Base-by-base conservation (phyloP, 1,140 invertebrate species). In the Euura saliciscinereae region DNA sequence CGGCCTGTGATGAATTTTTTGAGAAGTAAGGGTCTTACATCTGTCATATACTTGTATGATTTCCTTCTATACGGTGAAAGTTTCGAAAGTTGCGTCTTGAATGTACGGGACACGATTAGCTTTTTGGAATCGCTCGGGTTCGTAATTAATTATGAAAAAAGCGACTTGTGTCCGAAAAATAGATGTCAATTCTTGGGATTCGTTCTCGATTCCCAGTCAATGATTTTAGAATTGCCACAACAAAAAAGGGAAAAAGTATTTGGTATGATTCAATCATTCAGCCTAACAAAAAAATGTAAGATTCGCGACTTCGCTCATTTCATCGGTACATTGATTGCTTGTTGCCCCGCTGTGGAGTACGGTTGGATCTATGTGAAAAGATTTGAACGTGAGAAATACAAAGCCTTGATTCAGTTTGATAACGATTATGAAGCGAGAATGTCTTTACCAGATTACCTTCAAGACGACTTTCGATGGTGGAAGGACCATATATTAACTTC, bases 121-220 rank as follows among this genome's bases (percentile, higher is more conserved):
- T 10, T 77, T 4, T 46, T 79, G 44, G 45, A 74, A 66, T 74
- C 28, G 10, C 70, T 79, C 44, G 77, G 78, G 13, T 78, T 78
- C 66, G 70, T 73, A 66, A 66, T 79, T 44, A 79, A 78, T 72
- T 44, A 43, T 1, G n/a, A 73, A 44, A 77, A 76, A 77, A 68
- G 75, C 73, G 44, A 64, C 11, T 70, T 74, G 75, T 43, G 45
- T 42, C 76, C 78, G 6, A 65, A 6, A 6, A 59, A 68, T 11
- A 42, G 4, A 51, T 77, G 76, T 59, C 74, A 69, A 65, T 80
- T 69, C 76, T 72, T 80, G 68, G 78, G 78, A 0, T 79, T 80
- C 68, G 71, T 75, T 8, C 74, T 78, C 42, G 43, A 82, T 71
- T 71, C 76, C 4, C 11, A 45, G 5, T 13, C 44, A 0, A 75